phyloP scores from a whole-genome alignment of 2,113 vertebrate genomes.

The Oncorhynchus tshawytscha region DNA sequence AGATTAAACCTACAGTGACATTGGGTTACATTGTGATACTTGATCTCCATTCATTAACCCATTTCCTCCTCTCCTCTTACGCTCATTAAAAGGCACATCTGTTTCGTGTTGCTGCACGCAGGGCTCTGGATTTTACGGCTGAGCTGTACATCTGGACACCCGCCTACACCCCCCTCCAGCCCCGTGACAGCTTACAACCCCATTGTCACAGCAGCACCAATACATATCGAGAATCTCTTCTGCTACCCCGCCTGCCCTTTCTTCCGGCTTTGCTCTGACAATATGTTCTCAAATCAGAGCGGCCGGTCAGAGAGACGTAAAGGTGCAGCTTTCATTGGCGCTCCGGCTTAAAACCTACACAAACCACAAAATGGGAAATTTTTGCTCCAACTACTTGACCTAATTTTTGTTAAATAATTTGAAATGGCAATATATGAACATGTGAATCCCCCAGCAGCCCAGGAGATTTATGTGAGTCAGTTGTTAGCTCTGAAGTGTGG shows the following conservation, averaged over 20 bases:
- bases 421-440: not conserved
- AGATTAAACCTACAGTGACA: constrained; percentile 34
- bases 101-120: constrained; percentile 44
- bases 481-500: no score
- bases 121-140: constrained; percentile 28
- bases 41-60: constrained; percentile 53
- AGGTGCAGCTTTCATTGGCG: not conserved
- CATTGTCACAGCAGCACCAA: constrained; percentile 29
- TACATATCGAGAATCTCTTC: constrained; percentile 16
- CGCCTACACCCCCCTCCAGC: constrained; percentile 15
- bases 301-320: constrained; percentile 13
- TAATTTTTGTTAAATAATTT: not conserved
- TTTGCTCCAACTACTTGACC: constrained; percentile 10
- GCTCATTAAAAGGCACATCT: constrained; percentile 67
- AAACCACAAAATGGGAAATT: not conserved
- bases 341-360: not conserved
- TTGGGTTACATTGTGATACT: constrained; percentile 47
- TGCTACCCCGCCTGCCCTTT: not conserved
- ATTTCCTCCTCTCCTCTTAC: constrained; percentile 58
- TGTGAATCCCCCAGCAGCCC: not conserved
- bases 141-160: constrained; percentile 54
- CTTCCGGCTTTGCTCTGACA: constrained; percentile 15
- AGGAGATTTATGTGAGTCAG: constrained; percentile 20
- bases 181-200: not conserved
- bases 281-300: constrained; percentile 33